A percentile compares a stretch with the other conserved stretches of the same genome.
Conservation (phyloP, 2,888 invertebrate species). For the Cantharis rustica region DNA sequence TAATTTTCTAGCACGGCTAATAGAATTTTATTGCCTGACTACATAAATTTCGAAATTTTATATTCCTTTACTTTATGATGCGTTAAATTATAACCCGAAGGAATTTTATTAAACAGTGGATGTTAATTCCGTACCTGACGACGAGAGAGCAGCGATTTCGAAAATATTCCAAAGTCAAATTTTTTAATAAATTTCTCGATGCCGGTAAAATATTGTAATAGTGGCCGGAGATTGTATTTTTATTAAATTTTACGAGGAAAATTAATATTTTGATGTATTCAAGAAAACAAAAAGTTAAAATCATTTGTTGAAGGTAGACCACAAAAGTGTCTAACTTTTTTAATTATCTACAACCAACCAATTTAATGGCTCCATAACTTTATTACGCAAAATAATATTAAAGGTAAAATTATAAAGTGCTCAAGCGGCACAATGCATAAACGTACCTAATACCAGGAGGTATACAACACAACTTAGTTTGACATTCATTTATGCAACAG, state of each 20-base stretch:
- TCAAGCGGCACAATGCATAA: conserved; percentile 9
- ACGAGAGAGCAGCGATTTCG: background rate
- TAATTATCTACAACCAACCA: conserved; percentile 47
- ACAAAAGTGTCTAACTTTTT: conserved; percentile 40
- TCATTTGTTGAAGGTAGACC: conserved; percentile 18
- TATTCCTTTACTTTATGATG: background rate
- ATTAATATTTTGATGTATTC: background rate
- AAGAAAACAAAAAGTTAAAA: conserved; percentile 9
- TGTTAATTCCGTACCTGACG: background rate
- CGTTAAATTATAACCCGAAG: background rate
- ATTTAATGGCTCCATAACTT: conserved; percentile 43
- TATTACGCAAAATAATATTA: conserved; percentile 42
- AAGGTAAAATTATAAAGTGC: conserved; percentile 40
- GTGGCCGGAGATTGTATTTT: background rate
- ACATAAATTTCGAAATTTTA: background rate
- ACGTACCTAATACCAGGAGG: conserved; percentile 1
- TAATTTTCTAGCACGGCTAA: background rate
- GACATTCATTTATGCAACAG: conserved; percentile 24
- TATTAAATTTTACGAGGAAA: background rate
- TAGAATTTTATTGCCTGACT: background rate
- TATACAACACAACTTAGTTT: conserved; percentile 23
- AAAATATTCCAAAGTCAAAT: background rate
- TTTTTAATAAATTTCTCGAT: background rate
- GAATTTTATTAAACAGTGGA: background rate
- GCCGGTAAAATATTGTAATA: background rate